phyloP scores from a whole-genome alignment of 2,888 invertebrate species.

The Limnephilus marmoratus region DNA sequence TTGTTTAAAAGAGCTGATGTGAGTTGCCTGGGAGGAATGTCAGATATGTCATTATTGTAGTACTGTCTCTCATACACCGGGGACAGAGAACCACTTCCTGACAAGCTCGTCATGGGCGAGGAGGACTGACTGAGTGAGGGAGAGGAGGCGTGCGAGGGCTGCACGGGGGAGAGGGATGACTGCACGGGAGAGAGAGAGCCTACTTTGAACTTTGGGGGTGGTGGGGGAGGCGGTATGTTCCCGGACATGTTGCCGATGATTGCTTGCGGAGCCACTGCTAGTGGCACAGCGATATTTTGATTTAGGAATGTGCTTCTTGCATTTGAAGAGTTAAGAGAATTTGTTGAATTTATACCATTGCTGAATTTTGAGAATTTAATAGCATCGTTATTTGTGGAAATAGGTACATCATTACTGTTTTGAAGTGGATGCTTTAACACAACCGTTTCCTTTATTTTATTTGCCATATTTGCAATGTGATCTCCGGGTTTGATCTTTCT shows the following conservation, averaged over 20 bases:
- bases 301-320: neutral
- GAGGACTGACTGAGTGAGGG: slow-evolving; percentile 67
- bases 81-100: slow-evolving; percentile 65
- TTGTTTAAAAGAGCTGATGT: slow-evolving; percentile 64
- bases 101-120: slow-evolving; percentile 66
- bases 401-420: slow-evolving; percentile 68
- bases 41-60: slow-evolving; percentile 27
- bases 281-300: neutral
- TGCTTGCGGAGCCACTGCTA: slow-evolving; percentile 47
- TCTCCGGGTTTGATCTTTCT: slow-evolving; percentile 77
- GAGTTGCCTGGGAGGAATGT: slow-evolving; percentile 62
- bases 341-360: neutral
- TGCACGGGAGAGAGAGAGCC: slow-evolving; percentile 48
- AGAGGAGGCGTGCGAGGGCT: slow-evolving; percentile 37
- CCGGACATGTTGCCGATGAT: slow-evolving; percentile 55
- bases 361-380: slow-evolving; percentile 28
- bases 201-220: slow-evolving; percentile 65
- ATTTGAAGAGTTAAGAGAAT: neutral
- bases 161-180: slow-evolving; percentile 38
- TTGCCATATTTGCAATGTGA: slow-evolving; percentile 77
- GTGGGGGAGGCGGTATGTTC: slow-evolving; percentile 66
- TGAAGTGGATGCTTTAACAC: slow-evolving; percentile 75
- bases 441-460: slow-evolving; percentile 77
- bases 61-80: slow-evolving; percentile 60
- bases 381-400: slow-evolving; percentile 8